Percentiles rank a stretch among this genome's conserved stretches.
Conservation (phyloP, 1,140 invertebrate species). For the Pseudomyrmex gracilis region DNA sequence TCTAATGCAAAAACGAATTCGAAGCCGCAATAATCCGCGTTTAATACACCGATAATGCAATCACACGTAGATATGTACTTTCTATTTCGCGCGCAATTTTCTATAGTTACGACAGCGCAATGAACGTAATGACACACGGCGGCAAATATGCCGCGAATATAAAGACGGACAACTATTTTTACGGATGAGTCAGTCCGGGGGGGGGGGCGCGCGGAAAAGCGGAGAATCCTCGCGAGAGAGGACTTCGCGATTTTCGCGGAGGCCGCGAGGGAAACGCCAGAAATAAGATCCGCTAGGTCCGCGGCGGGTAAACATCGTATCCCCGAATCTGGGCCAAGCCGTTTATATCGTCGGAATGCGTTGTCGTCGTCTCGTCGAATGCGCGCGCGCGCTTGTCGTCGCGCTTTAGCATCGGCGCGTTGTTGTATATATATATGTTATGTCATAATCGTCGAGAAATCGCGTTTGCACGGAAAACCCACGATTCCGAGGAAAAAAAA, state of each 20-base stretch:
- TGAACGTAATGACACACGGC: slow-evolving; percentile 16
- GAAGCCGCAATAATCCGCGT: no score
- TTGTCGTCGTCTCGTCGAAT: slow-evolving; percentile 62
- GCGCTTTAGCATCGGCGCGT: slow-evolving; percentile 35
- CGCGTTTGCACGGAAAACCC: background rate
- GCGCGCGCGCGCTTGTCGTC: background rate
- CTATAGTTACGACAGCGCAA: slow-evolving; percentile 27
- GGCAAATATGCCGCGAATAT: slow-evolving; percentile 10
- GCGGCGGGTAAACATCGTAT: slow-evolving; percentile 72
- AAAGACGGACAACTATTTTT: slow-evolving; percentile 54
- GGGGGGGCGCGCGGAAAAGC: background rate
- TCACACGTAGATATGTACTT: no score
- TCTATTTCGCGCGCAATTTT: background rate
- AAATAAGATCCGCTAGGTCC: slow-evolving; percentile 75
- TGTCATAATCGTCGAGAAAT: slow-evolving; percentile 59
- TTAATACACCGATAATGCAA: no score
- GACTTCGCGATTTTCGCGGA: slow-evolving; percentile 65
- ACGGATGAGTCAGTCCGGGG: slow-evolving; percentile 32
- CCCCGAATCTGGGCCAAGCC: slow-evolving; percentile 76
- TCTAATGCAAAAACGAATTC: no score
- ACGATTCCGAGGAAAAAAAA: background rate
- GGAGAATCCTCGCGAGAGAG: slow-evolving; percentile 41
- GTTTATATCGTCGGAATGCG: slow-evolving; percentile 76
- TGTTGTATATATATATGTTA: no score
- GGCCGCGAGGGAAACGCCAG: slow-evolving; percentile 73